Evolutionary conservation across 2,888 invertebrate genomes (phyloP).

Genomic region (Chrysodeixis includens): DNA sequence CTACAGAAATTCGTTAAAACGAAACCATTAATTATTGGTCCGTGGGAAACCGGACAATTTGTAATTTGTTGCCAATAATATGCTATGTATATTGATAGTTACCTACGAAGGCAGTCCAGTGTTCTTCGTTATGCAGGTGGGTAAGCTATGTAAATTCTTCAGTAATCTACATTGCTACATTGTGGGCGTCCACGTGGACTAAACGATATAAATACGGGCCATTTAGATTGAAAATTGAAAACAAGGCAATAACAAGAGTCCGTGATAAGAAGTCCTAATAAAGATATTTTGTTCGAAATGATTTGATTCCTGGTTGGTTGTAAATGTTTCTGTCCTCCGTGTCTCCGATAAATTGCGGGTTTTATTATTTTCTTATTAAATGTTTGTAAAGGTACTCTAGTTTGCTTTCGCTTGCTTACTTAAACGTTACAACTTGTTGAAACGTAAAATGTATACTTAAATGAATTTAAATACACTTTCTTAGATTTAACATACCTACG

Average conservation of each 20-base stretch:
- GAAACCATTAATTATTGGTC: slow-evolving; percentile 29
- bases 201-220: slow-evolving; percentile 23
- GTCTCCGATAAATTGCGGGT: slow-evolving; percentile 11
- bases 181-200: slow-evolving; percentile 41
- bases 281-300: slow-evolving; percentile 13
- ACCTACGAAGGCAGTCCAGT: slow-evolving; percentile 38
- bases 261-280: slow-evolving; percentile 11
- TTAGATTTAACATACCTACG: background rate
- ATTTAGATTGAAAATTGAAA: slow-evolving; percentile 15
- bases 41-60: slow-evolving; percentile 39
- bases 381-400: slow-evolving; percentile 9
- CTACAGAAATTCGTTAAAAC: slow-evolving; percentile 16
- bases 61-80: slow-evolving; percentile 32
- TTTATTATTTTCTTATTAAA: slow-evolving; percentile 23
- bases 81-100: slow-evolving; percentile 26
- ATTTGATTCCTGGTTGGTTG: slow-evolving; percentile 26
- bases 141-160: slow-evolving; percentile 43
- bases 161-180: slow-evolving; percentile 23
- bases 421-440: slow-evolving; percentile 20
- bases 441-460: slow-evolving; percentile 20
- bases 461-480: background rate
- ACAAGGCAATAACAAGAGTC: slow-evolving; percentile 19
- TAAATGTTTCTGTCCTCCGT: slow-evolving; percentile 13
- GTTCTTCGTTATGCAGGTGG: slow-evolving; percentile 31
- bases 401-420: slow-evolving; percentile 32